Evolutionary conservation across 1,140 invertebrate genomes (phyloP).

Genomic region (Agrypnia vestita): DNA sequence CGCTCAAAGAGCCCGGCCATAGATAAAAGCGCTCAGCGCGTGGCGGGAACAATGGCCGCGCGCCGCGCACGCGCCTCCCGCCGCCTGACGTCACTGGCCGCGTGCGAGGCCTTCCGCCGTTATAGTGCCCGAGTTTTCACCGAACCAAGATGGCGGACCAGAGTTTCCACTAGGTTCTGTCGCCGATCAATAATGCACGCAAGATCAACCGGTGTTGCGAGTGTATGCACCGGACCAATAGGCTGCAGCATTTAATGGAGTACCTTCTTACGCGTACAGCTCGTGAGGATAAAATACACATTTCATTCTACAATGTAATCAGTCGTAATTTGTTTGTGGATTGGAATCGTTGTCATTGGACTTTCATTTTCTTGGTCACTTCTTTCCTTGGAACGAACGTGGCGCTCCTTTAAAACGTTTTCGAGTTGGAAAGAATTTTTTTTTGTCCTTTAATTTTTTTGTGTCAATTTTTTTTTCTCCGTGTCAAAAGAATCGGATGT

Average conservation of each 20-base stretch:
- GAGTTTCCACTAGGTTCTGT: conserved; percentile 19
- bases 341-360: too few species aligned
- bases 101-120: conserved; percentile 37
- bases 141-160: conserved; percentile 41
- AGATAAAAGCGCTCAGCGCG: conserved; percentile 46
- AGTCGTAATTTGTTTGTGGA: too few species aligned
- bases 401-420: too few species aligned
- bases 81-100: conserved; percentile 26
- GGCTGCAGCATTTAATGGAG: not conserved
- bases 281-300: too few species aligned
- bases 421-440: too few species aligned
- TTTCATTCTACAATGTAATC: too few species aligned
- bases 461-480: too few species aligned
- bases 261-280: not conserved
- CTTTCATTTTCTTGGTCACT: too few species aligned
- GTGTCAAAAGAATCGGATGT: too few species aligned
- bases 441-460: too few species aligned
- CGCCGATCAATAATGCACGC: conserved; percentile 34
- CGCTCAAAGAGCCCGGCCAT: conserved; percentile 20
- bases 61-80: conserved; percentile 30
- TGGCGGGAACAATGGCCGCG: conserved; percentile 24
- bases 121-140: conserved; percentile 46
- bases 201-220: not conserved
- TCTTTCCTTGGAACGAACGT: too few species aligned
- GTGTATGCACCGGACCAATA: not conserved